Evolutionary conservation across 2,113 vertebrate genomes (phyloP).

Genomic region (Diadophis punctatus): DNA sequence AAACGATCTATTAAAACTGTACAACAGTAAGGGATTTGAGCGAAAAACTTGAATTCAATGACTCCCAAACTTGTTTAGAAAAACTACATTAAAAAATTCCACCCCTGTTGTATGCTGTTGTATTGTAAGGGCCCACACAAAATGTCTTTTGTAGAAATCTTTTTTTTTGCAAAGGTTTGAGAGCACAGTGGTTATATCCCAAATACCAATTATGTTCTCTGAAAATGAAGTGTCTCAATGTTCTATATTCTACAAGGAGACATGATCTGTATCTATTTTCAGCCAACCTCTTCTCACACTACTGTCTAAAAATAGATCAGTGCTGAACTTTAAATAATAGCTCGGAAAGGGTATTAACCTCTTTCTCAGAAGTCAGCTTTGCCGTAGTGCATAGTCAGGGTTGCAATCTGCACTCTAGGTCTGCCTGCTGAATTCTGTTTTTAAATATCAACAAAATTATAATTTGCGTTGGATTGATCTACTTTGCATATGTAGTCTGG

Average conservation of each 20-base stretch:
- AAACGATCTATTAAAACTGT: background rate
- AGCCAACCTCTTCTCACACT: constrained; percentile 65
- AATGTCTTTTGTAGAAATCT: constrained; percentile 26
- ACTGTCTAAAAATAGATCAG: constrained; percentile 72
- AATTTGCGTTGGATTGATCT: background rate
- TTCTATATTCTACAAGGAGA: constrained; percentile 70
- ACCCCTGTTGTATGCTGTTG: background rate
- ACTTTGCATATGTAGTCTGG: background rate
- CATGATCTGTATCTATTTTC: constrained; percentile 76
- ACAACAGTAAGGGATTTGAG: background rate
- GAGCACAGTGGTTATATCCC: constrained; percentile 52
- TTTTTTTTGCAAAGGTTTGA: constrained; percentile 58
- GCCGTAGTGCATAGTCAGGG: constrained; percentile 43
- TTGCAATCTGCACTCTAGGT: background rate
- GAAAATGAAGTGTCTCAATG: constrained; percentile 68
- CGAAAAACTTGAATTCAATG: background rate
- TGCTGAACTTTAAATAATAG: constrained; percentile 73
- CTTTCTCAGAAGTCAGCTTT: constrained; percentile 65
- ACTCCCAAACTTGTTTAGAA: background rate
- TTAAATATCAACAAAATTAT: background rate
- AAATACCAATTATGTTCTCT: constrained; percentile 62
- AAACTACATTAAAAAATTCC: background rate
- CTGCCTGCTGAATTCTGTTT: background rate
- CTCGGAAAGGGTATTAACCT: constrained; percentile 72
- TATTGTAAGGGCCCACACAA: constrained; percentile 3